phyloP scores from a whole-genome alignment of 1,140 invertebrate species.

The Apis cerana region DNA sequence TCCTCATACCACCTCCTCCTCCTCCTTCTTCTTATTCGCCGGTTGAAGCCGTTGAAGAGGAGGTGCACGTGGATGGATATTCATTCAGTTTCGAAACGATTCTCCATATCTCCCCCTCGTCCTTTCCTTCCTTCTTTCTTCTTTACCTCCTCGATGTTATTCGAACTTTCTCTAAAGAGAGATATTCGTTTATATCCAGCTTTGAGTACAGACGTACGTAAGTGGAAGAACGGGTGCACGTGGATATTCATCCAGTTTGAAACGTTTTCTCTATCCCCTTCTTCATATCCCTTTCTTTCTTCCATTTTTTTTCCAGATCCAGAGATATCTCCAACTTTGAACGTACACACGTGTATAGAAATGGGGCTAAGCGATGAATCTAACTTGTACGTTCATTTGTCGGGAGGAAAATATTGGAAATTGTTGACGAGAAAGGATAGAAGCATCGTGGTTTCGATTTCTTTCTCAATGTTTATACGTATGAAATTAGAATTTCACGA shows the following conservation, averaged over 20 bases:
- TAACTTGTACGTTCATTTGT: too few species aligned
- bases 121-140: not conserved
- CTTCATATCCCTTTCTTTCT: not conserved
- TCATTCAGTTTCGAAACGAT: constrained; percentile 1
- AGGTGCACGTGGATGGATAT: constrained; percentile 25
- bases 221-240: too few species aligned
- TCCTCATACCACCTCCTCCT: not conserved
- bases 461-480: too few species aligned
- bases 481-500: too few species aligned
- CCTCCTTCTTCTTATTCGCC: not conserved
- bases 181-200: not conserved
- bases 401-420: too few species aligned
- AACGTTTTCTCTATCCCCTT: not conserved
- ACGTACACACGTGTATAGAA: too few species aligned
- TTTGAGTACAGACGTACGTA: too few species aligned
- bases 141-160: not conserved
- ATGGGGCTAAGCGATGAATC: too few species aligned
- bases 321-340: too few species aligned
- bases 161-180: not conserved
- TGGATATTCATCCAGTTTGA: too few species aligned
- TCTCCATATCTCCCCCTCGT: not conserved
- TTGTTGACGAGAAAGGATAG: too few species aligned
- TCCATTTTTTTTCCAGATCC: not conserved
- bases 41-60: not conserved
- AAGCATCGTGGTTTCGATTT: too few species aligned